Evolutionary conservation across 30 jellyfish, hydroid and myxozoan species (phyloP), one percentile per base, ranked within the genome.

Genomic region (Hydractinia symbiolongicarpus): DNA sequence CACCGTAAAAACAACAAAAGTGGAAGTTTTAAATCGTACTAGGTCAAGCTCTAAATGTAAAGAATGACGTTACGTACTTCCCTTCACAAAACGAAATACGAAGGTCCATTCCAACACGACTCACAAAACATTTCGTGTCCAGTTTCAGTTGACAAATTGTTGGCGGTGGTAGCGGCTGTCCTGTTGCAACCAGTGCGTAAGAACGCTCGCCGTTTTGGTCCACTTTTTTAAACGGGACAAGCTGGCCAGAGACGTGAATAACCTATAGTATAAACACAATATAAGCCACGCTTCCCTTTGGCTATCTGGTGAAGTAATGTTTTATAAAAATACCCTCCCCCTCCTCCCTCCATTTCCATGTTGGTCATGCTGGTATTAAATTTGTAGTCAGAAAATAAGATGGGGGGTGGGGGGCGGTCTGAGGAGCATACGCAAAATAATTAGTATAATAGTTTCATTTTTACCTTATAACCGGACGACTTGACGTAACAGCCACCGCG

Each of bases 61-160:
- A 68, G 13, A 73, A 73, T 9, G 14, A 50, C 51, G 9, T 16
- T 14, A 69, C 89, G 71, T 70, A 82, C 89, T 58, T 72, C 20
- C 89, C 89, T 55, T 82, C 89, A 54, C 89, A 82, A 56, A 82
- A 82, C 30, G 68, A 87, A 70, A 82, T 72, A 9, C 68, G 67
- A 5, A 82, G 79, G 61, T 82, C 89, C 86, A 82, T 69, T 44
- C 89, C 87, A 15, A 82, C 89, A 17, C 89, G 67, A 61, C 89
- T 82, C 8, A 82, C 69, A 66, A 82, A 82, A 8, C 21, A 87
- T 8, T 82, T 83, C 50, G 87, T 82, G 66, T 82, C 86, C 50
- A 66, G 86, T 15, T 30, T 83, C 52, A 82, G 44, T 61, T 82
- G 87, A 61, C 83, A 55, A 40, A 82, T 72, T n/a, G 86, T 66